Conservation (phyloP, 2,797 vertebrate genomes). For the Florisuga fusca region DNA sequence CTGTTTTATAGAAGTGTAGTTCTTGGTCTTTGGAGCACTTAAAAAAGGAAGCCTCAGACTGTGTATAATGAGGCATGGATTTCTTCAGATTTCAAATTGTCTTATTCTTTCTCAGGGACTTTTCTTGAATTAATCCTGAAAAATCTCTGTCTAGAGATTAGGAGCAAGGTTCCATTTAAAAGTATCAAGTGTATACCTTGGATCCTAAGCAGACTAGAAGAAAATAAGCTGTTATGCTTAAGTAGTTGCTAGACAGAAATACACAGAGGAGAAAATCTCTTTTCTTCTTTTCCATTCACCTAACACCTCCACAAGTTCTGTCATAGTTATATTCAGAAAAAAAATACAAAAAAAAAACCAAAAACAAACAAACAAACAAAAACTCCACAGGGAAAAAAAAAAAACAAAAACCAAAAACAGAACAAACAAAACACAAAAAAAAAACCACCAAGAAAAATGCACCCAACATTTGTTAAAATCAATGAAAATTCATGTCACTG, state of each 20-base stretch:
- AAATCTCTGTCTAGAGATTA: background rate
- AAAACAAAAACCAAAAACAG: no score
- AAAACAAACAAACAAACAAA: no score
- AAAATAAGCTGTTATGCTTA: background rate
- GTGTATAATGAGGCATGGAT: background rate
- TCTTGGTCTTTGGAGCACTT: background rate
- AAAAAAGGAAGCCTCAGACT: background rate
- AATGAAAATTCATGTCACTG: background rate
- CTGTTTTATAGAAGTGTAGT: background rate
- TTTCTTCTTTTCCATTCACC: background rate
- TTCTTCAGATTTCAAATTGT: background rate
- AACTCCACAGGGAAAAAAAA: background rate
- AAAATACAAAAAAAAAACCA: background rate
- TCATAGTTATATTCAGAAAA: background rate
- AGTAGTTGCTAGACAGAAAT: background rate
- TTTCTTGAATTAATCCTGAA: background rate
- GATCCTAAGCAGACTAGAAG: background rate
- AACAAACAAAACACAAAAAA: no score
- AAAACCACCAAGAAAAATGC: background rate
- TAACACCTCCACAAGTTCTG: background rate
- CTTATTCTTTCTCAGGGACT: background rate
- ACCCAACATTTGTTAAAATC: background rate
- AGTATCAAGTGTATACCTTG: background rate
- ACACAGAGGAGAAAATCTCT: background rate
- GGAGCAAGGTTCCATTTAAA: background rate